These are phyloP conservation scores for Sinella curviseta DNA, from an alignment of 1,140 invertebrate genomes.

Conservation along the genomic window DNA sequence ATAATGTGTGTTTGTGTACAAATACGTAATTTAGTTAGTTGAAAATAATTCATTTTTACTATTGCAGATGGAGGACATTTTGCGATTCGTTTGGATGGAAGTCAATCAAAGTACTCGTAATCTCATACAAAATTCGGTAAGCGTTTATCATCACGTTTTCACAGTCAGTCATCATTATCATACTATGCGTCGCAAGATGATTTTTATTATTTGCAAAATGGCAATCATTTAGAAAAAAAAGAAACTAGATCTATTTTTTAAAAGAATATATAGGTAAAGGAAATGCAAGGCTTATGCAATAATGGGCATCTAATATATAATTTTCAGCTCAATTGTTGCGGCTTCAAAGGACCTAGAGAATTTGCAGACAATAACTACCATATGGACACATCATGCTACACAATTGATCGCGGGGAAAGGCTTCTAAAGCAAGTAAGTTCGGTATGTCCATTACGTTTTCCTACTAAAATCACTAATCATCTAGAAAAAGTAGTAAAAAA, in stretches of 20 bases:
- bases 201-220: too few relatives aligned
- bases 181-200: too few relatives aligned
- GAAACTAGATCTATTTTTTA: too few relatives aligned
- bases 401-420: slow-evolving; percentile 40
- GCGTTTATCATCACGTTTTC: too few relatives aligned
- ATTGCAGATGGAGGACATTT: slow-evolving; percentile 55
- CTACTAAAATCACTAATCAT: not conserved
- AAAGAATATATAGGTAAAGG: too few relatives aligned
- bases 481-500: not conserved
- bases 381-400: slow-evolving; percentile 57
- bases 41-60: too few relatives aligned
- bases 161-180: too few relatives aligned
- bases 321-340: slow-evolving; percentile 58
- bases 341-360: slow-evolving; percentile 56
- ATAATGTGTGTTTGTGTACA: too few relatives aligned
- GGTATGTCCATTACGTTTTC: not conserved
- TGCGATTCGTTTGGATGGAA: slow-evolving; percentile 57
- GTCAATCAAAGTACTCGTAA: slow-evolving; percentile 57
- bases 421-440: slow-evolving; percentile 43
- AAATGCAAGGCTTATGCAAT: too few relatives aligned
- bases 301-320: too few relatives aligned
- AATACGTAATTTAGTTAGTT: too few relatives aligned
- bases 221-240: too few relatives aligned
- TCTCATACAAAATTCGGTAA: slow-evolving; percentile 55
- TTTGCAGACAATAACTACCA: slow-evolving; percentile 56